These are phyloP conservation scores for Prochilodus magdalenae DNA, from an alignment of 2,113 vertebrate genomes.

Conservation along the genomic window DNA sequence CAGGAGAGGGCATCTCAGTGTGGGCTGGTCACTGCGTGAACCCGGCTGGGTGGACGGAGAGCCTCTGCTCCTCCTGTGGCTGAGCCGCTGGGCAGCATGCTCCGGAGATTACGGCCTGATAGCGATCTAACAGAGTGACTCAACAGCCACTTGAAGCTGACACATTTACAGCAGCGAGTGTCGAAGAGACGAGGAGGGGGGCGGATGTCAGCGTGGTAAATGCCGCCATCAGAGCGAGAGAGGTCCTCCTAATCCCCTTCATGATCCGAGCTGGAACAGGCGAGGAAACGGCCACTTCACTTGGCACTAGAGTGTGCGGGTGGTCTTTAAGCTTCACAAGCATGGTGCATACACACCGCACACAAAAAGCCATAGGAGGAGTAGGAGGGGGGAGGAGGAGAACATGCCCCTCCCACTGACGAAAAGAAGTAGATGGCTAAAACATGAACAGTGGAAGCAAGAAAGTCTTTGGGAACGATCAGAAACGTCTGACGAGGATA, in stretches of 20 bases:
- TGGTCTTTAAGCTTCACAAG: neutral
- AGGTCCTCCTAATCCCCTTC: neutral
- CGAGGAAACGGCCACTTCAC: neutral
- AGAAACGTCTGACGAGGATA: no score
- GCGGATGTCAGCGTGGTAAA: slow-evolving; percentile 16
- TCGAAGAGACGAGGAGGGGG: neutral
- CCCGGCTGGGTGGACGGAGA: slow-evolving; percentile 3
- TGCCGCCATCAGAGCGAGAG: neutral
- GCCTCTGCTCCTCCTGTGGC: slow-evolving; percentile 6
- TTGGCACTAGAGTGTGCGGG: neutral
- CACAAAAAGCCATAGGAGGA: no score
- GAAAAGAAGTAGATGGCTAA: no score
- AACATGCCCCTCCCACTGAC: no score
- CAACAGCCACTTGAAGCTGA: slow-evolving; percentile 31
- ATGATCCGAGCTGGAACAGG: slow-evolving; percentile 1
- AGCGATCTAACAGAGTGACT: slow-evolving; percentile 32
- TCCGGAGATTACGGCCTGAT: slow-evolving; percentile 32
- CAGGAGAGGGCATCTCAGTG: neutral
- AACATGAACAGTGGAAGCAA: no score
- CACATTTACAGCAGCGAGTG: slow-evolving; percentile 33
- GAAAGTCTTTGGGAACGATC: no score
- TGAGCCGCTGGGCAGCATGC: slow-evolving; percentile 15
- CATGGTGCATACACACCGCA: neutral
- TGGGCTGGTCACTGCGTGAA: neutral
- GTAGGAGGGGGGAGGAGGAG: no score